Evolutionary conservation across 2,888 invertebrate genomes (phyloP).

Genomic region (Aphodius sticticus): DNA sequence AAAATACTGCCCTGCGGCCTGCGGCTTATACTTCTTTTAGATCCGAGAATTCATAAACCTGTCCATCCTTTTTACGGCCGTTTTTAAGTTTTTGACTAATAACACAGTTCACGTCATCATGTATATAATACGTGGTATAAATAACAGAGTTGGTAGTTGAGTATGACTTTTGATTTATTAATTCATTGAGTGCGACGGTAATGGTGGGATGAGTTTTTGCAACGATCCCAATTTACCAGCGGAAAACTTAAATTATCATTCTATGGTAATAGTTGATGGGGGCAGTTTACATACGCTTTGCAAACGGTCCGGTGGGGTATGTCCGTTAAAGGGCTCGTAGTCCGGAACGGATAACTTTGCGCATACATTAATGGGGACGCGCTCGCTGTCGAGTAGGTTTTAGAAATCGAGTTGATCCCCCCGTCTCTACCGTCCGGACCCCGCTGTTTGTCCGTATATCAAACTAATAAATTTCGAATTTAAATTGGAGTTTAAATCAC

Average conservation of each 20-base stretch:
- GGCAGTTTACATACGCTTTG: slow-evolving; percentile 23
- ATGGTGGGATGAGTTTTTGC: no score
- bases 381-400: slow-evolving; percentile 12
- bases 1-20: no score
- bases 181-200: no score
- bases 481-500: background rate
- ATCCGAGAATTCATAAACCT: no score
- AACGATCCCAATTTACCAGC: background rate
- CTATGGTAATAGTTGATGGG: slow-evolving; percentile 26
- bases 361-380: slow-evolving; percentile 23
- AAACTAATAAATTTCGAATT: slow-evolving; percentile 5
- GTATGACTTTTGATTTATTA: no score
- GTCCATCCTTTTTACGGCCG: no score
- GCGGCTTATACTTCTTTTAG: no score
- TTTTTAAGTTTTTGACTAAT: no score
- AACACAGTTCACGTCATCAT: no score
- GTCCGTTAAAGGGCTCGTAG: slow-evolving; percentile 6
- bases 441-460: background rate
- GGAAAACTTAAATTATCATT: slow-evolving; percentile 26
- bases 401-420: slow-evolving; percentile 10
- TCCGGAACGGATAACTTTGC: slow-evolving; percentile 16
- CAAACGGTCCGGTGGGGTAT: background rate
- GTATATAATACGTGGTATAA: no score
- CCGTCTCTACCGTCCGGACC: background rate
- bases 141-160: no score